Conservation (phyloP, 2,888 invertebrate species). For the Oligia strigilis region DNA sequence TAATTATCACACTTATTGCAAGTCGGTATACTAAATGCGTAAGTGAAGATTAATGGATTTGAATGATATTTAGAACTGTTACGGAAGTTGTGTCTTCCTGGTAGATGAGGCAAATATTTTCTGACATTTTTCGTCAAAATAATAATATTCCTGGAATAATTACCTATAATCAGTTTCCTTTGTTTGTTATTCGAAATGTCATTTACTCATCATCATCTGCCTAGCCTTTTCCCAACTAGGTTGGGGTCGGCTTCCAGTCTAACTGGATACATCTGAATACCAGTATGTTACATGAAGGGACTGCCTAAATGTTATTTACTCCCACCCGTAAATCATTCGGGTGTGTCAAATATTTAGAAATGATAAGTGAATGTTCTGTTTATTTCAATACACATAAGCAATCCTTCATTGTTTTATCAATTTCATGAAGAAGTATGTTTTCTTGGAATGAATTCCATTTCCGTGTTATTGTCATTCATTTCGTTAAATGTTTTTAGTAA, state of each 20-base stretch:
- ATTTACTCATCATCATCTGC: slow-evolving; percentile 11
- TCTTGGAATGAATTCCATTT: slow-evolving; percentile 45
- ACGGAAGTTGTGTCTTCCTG: slow-evolving; percentile 1
- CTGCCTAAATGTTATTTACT: slow-evolving; percentile 25
- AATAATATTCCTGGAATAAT: slow-evolving; percentile 10
- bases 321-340: slow-evolving; percentile 28
- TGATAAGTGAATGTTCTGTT: slow-evolving; percentile 27
- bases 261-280: too few relatives aligned
- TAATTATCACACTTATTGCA: slow-evolving; percentile 13
- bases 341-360: slow-evolving; percentile 40
- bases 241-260: too few relatives aligned
- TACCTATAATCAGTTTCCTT: slow-evolving; percentile 11
- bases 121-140: slow-evolving; percentile 21
- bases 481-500: slow-evolving; percentile 30
- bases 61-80: neutral
- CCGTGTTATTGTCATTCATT: slow-evolving; percentile 46
- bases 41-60: neutral
- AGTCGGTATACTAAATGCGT: neutral
- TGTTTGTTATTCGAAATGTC: slow-evolving; percentile 27
- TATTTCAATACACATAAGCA: slow-evolving; percentile 51
- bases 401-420: slow-evolving; percentile 46
- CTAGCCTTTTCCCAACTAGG: too few relatives aligned
- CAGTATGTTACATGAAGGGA: too few relatives aligned
- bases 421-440: slow-evolving; percentile 40
- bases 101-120: neutral